A percentile compares a stretch with the other conserved stretches of the same genome.
Evolutionary conservation across 2,113 vertebrate genomes (phyloP).

Genomic region (Beaufortia kweichowensis): DNA sequence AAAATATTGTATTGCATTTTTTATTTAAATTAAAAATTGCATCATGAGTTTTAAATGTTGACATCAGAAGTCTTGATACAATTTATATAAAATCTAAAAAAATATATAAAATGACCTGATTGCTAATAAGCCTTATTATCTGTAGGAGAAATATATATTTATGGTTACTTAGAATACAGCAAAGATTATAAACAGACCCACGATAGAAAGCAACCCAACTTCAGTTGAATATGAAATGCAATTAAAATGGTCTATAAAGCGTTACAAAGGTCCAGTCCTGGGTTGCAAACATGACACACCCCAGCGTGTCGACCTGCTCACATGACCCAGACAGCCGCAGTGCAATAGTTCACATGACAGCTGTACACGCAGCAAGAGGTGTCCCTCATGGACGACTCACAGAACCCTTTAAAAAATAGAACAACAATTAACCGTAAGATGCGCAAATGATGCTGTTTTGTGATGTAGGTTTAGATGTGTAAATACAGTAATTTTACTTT

Average conservation of each 20-base stretch:
- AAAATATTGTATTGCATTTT: too few relatives aligned
- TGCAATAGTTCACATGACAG: conserved; percentile 40
- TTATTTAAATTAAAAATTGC: too few relatives aligned
- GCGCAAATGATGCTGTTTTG: neutral
- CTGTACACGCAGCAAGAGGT: conserved; percentile 9
- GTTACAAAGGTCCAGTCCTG: conserved; percentile 52
- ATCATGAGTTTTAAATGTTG: too few relatives aligned
- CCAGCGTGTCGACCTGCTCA: conserved; percentile 24
- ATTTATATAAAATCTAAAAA: too few relatives aligned
- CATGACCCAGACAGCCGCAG: conserved; percentile 36
- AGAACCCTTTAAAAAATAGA: neutral
- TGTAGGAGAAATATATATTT: neutral
- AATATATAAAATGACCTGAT: too few relatives aligned
- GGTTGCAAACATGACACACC: conserved; percentile 17
- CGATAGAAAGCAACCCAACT: neutral
- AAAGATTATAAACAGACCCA: neutral
- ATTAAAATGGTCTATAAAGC: neutral
- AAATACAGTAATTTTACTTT: conserved; percentile 9
- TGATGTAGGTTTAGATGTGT: neutral
- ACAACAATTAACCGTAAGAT: neutral
- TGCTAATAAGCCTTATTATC: too few relatives aligned
- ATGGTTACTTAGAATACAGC: too few relatives aligned
- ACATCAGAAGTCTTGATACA: too few relatives aligned
- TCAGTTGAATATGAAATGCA: neutral
- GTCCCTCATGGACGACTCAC: neutral